Evolutionary conservation across 2,888 invertebrate species (phyloP).

Genomic region (Eumerus sabulonum): DNA sequence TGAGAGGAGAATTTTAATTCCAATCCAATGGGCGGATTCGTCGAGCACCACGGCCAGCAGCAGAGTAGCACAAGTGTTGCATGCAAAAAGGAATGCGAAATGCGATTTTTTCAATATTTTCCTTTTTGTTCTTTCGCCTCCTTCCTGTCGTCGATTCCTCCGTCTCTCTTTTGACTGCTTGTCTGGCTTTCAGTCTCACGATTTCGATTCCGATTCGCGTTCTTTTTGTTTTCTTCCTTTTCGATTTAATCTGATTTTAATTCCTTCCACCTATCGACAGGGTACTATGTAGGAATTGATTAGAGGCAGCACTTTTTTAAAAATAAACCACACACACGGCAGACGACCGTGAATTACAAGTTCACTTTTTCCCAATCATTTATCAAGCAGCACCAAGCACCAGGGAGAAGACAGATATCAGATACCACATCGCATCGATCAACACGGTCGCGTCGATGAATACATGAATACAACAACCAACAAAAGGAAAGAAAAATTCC

Average conservation of each 20-base stretch:
- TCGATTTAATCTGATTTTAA: constrained; percentile 24
- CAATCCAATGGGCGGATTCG: constrained; percentile 67
- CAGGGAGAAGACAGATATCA: background rate
- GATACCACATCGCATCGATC: too few species aligned
- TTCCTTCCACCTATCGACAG: constrained; percentile 1
- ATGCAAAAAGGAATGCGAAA: constrained; percentile 66
- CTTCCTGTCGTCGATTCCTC: constrained; percentile 24
- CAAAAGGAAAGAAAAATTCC: constrained; percentile 40
- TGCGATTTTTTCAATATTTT: constrained; percentile 30
- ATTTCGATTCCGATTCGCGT: too few species aligned
- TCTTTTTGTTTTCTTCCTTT: too few species aligned
- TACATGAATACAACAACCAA: background rate
- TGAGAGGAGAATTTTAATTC: constrained; percentile 62
- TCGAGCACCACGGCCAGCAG: constrained; percentile 33
- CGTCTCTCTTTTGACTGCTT: background rate
- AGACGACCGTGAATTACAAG: constrained; percentile 5
- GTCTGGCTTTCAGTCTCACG: too few species aligned
- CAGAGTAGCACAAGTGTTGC: constrained; percentile 54
- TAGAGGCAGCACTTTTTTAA: background rate
- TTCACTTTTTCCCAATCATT: constrained; percentile 26
- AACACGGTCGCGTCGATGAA: too few species aligned
- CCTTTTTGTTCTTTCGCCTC: constrained; percentile 31
- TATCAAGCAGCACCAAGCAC: constrained; percentile 22
- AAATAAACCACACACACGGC: constrained; percentile 10
- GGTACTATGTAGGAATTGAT: constrained; percentile 15